Conservation (phyloP, 1,140 invertebrate species). For the Psilanteris sp. region DNA sequence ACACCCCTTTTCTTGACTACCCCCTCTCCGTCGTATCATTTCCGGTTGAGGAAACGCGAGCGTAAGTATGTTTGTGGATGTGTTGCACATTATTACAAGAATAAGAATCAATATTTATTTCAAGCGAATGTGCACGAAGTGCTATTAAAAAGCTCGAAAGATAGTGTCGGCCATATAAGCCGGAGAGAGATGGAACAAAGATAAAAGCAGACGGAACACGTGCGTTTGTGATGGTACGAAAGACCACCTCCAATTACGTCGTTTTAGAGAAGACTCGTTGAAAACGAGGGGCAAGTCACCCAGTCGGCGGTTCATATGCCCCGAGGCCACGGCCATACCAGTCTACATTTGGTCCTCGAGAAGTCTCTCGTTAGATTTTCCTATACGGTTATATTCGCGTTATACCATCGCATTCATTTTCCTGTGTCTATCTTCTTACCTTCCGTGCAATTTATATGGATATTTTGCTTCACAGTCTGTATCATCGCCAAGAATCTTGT, state of each 20-base stretch:
- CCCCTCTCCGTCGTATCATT: conserved; percentile 29
- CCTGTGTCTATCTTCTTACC: conserved; percentile 44
- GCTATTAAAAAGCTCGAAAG: conserved; percentile 31
- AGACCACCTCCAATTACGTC: conserved; percentile 74
- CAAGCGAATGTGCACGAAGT: conserved; percentile 11
- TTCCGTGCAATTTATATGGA: conserved; percentile 23
- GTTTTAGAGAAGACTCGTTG: conserved; percentile 69
- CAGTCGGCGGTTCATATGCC: conserved; percentile 57
- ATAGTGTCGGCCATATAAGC: background rate
- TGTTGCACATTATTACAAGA: conserved; percentile 48
- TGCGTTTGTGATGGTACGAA: conserved; percentile 48
- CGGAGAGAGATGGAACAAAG: conserved; percentile 1
- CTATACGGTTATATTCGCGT: conserved; percentile 70
- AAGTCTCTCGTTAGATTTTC: conserved; percentile 73
- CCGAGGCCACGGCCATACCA: conserved; percentile 64
- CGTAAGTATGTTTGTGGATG: conserved; percentile 12
- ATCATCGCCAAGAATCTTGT: conserved; percentile 9
- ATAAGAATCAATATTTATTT: conserved; percentile 62
- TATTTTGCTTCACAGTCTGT: conserved; percentile 1
- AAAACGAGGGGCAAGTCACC: conserved; percentile 65
- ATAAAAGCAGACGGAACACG: conserved; percentile 23
- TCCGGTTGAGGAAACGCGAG: conserved; percentile 4
- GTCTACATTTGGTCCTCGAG: conserved; percentile 59
- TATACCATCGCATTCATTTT: conserved; percentile 43
- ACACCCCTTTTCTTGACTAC: conserved; percentile 32